Evolutionary conservation across 2,888 invertebrate genomes (phyloP).

Genomic region (Polyommatus iphigenia): DNA sequence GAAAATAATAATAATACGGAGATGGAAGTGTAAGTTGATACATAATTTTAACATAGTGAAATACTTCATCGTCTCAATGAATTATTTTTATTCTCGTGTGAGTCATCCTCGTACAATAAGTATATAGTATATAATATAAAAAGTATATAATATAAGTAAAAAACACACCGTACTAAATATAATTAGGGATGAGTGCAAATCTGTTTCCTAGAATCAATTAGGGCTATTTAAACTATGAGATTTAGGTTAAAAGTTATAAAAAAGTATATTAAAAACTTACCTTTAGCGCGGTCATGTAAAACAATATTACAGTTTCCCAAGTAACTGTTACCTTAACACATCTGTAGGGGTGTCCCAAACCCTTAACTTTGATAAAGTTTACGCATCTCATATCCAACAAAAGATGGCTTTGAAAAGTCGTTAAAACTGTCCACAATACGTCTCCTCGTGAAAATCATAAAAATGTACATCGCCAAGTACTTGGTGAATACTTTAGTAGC

Average conservation of each 20-base stretch:
- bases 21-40: neutral
- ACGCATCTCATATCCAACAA: slow-evolving; percentile 13
- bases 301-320: slow-evolving; percentile 1
- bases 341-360: slow-evolving; percentile 5
- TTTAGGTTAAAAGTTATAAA: too few species aligned
- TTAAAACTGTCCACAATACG: slow-evolving; percentile 13
- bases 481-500: slow-evolving; percentile 10
- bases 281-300: neutral
- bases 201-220: too few species aligned
- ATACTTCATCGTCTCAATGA: too few species aligned
- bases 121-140: too few species aligned
- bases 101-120: too few species aligned
- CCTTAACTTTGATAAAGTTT: neutral
- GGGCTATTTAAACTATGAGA: too few species aligned
- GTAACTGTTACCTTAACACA: slow-evolving; percentile 12
- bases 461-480: slow-evolving; percentile 15
- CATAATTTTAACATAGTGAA: neutral
- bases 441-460: slow-evolving; percentile 12
- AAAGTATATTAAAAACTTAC: neutral
- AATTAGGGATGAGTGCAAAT: too few species aligned
- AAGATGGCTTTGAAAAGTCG: slow-evolving; percentile 1
- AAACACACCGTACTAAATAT: too few species aligned
- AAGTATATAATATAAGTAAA: too few species aligned
- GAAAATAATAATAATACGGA: neutral
- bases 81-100: too few species aligned